Evolutionary conservation across 2,797 vertebrate species (phyloP).

Genomic region (Coregonus suidteri): DNA sequence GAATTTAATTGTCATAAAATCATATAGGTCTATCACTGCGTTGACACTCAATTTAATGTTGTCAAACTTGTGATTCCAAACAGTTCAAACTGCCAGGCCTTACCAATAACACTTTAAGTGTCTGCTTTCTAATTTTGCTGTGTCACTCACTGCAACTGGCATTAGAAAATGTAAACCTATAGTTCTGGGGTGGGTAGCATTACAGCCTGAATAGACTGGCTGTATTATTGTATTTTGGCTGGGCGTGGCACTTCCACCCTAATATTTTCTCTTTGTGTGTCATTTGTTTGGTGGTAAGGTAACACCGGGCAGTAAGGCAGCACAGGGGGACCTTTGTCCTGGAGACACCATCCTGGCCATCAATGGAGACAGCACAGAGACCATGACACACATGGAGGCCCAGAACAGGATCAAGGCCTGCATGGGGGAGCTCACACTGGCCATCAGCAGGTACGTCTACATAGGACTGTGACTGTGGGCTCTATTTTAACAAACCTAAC

Average conservation of each 20-base stretch:
- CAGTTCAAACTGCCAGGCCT: too few relatives aligned
- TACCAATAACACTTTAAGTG: too few relatives aligned
- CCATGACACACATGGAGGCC: slow-evolving; percentile 94
- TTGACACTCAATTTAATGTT: too few relatives aligned
- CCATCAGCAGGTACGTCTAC: slow-evolving; percentile 82
- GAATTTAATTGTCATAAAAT: too few relatives aligned
- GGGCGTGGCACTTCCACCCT: slow-evolving; percentile 23
- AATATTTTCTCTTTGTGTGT: slow-evolving; percentile 28
- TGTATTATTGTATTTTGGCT: slow-evolving; percentile 46
- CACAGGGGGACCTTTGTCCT: slow-evolving; percentile 85
- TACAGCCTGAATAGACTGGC: slow-evolving; percentile 39
- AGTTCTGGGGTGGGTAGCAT: slow-evolving; percentile 21
- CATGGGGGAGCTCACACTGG: slow-evolving; percentile 81
- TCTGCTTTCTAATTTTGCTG: slow-evolving; percentile 11
- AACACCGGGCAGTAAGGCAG: slow-evolving; percentile 93
- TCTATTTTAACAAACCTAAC: background rate
- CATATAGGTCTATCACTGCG: too few relatives aligned
- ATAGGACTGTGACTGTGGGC: background rate
- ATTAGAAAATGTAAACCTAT: slow-evolving; percentile 39
- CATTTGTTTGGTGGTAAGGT: slow-evolving; percentile 72
- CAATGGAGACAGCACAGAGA: slow-evolving; percentile 90
- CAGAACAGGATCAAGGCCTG: slow-evolving; percentile 96
- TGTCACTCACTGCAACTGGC: slow-evolving; percentile 33
- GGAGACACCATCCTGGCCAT: slow-evolving; percentile 93
- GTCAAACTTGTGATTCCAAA: too few relatives aligned